phyloP scores from a whole-genome alignment of 2,888 invertebrate species.

The Ennomos quercinarius region DNA sequence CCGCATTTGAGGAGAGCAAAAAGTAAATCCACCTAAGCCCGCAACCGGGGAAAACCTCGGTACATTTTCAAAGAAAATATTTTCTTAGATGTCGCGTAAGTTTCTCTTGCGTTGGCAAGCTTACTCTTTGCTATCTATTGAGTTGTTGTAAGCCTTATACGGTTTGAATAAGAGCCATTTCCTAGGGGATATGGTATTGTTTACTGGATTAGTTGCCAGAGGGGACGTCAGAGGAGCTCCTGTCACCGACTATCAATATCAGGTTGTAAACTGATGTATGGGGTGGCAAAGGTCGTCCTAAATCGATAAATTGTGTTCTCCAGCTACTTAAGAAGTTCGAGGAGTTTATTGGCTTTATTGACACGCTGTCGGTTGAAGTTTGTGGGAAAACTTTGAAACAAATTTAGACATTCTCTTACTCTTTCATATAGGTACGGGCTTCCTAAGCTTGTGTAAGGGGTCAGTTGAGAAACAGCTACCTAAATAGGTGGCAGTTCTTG shows the following conservation, averaged over 20 bases:
- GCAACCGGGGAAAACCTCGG: slow-evolving; percentile 68
- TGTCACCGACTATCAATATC: slow-evolving; percentile 83
- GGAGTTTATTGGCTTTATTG: slow-evolving; percentile 78
- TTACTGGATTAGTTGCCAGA: slow-evolving; percentile 41
- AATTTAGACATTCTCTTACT: slow-evolving; percentile 5
- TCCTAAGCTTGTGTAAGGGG: no score
- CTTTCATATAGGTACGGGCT: neutral
- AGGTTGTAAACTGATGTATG: slow-evolving; percentile 75
- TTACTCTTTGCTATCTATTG: slow-evolving; percentile 36
- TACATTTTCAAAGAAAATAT: slow-evolving; percentile 72
- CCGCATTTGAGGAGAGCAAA: slow-evolving; percentile 61
- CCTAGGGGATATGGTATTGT: slow-evolving; percentile 13
- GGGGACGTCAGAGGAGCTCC: slow-evolving; percentile 67
- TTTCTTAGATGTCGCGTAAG: slow-evolving; percentile 71
- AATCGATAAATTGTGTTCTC: slow-evolving; percentile 80
- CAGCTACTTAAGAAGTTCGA: slow-evolving; percentile 75
- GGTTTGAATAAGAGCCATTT: slow-evolving; percentile 45
- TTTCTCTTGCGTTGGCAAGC: slow-evolving; percentile 55
- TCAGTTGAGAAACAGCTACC: no score
- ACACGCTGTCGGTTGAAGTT: slow-evolving; percentile 65
- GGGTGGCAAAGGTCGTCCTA: slow-evolving; percentile 76
- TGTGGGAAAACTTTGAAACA: slow-evolving; percentile 31
- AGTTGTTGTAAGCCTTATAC: slow-evolving; percentile 36
- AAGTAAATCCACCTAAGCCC: slow-evolving; percentile 71
- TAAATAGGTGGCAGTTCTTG: no score